Evolutionary conservation across 2,888 invertebrate genomes (phyloP).

Genomic region (Andrena trimmerana): DNA sequence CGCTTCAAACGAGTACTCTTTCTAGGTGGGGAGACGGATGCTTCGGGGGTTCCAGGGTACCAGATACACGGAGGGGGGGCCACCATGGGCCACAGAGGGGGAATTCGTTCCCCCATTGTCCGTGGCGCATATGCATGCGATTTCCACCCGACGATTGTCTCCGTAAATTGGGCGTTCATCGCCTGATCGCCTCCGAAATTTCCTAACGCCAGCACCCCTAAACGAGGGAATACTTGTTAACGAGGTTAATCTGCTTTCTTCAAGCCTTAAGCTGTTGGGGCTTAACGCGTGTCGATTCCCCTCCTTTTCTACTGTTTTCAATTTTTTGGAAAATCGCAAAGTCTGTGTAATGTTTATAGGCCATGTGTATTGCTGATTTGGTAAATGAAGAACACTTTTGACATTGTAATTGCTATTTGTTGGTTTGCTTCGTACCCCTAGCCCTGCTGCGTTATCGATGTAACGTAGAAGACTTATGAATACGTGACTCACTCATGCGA

Average conservation of each 20-base stretch:
- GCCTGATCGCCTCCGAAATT: constrained; percentile 5
- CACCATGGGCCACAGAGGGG: constrained; percentile 32
- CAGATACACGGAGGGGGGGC: constrained; percentile 48
- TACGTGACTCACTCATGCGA: constrained; percentile 4
- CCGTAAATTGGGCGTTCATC: constrained; percentile 55
- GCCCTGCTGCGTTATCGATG: not conserved
- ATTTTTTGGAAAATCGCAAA: not conserved
- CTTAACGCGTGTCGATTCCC: not conserved
- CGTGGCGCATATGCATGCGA: constrained; percentile 42
- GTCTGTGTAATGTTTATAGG: no score
- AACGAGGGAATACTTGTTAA: constrained; percentile 5
- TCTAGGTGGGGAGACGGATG: constrained; percentile 52
- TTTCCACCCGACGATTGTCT: constrained; percentile 51
- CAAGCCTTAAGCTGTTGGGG: no score
- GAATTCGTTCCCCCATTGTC: constrained; percentile 59
- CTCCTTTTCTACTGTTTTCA: not conserved
- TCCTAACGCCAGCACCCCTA: not conserved
- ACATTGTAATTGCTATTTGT: not conserved
- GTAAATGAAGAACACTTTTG: no score
- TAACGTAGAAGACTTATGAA: constrained; percentile 12
- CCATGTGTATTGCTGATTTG: no score
- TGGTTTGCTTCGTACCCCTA: not conserved
- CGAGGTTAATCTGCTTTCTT: not conserved
- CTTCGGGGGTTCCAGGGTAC: constrained; percentile 48
- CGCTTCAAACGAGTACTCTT: constrained; percentile 61